These are phyloP conservation scores for Hesperophylax magnus DNA, from an alignment of 1,140 invertebrate species.

Conservation along the genomic window DNA sequence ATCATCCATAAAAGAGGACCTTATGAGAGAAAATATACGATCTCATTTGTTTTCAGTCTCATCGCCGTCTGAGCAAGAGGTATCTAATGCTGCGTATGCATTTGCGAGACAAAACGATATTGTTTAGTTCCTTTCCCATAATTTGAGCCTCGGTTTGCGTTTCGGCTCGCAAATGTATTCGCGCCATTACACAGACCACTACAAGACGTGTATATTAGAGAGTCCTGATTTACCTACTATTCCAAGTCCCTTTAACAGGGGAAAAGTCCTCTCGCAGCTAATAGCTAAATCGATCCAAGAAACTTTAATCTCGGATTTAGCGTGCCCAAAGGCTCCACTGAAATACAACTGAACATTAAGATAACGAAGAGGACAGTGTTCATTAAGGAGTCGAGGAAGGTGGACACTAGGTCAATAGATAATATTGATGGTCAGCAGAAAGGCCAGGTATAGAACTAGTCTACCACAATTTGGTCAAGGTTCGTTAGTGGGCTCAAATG, in stretches of 20 bases:
- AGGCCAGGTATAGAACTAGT: conserved; percentile 42
- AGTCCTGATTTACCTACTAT: not conserved
- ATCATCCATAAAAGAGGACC: not conserved
- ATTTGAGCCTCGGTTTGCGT: too few species aligned
- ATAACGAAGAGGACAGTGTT: conserved; percentile 67
- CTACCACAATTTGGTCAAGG: conserved; percentile 56
- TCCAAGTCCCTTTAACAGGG: not conserved
- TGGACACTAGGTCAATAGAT: not conserved
- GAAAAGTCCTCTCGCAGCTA: conserved; percentile 56
- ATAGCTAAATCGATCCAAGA: conserved; percentile 66
- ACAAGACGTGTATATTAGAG: conserved; percentile 43
- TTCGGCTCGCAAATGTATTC: too few species aligned
- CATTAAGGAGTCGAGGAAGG: conserved; percentile 48
- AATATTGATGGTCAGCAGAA: conserved; percentile 17
- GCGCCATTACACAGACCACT: conserved; percentile 42
- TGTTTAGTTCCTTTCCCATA: too few species aligned
- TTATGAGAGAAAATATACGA: not conserved
- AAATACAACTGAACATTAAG: conserved; percentile 69
- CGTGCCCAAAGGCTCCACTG: conserved; percentile 64
- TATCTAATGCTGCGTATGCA: too few species aligned
- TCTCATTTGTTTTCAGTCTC: conserved; percentile 22
- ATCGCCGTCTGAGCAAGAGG: conserved; percentile 32
- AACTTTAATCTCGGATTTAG: conserved; percentile 63
- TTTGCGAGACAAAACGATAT: too few species aligned
- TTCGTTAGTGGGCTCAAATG: conserved; percentile 53